A percentile compares a stretch with the other conserved stretches of the same genome.
Evolutionary conservation across 2,113 vertebrate genomes (phyloP).

Genomic region (Nicator chloris): DNA sequence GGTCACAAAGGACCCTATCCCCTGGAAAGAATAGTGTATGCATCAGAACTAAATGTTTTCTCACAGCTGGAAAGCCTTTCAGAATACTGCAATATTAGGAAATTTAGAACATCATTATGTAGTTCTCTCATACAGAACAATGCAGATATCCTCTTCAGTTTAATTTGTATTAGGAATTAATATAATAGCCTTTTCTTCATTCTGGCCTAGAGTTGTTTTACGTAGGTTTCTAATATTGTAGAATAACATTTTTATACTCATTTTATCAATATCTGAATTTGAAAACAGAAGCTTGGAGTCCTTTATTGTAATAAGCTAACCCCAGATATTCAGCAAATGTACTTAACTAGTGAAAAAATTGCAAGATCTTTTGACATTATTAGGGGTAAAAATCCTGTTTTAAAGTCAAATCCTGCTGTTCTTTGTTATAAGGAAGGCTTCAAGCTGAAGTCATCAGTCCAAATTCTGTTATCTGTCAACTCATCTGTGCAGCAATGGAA

Average conservation of each 20-base stretch:
- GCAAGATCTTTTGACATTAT: not conserved
- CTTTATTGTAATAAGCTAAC: not conserved
- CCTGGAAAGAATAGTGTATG: not conserved
- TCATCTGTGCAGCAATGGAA: not conserved
- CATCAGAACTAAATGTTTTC: not conserved
- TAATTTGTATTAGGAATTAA: not conserved
- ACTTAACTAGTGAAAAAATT: not conserved
- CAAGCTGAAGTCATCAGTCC: not conserved
- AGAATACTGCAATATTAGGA: not conserved
- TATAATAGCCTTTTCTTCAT: not conserved
- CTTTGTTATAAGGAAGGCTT: not conserved
- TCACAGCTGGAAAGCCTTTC: not conserved
- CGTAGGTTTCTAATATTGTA: not conserved
- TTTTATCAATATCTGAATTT: not conserved
- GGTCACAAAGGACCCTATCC: not conserved
- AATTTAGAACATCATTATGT: not conserved
- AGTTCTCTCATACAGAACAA: not conserved
- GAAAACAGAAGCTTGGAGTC: not conserved
- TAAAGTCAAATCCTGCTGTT: not conserved
- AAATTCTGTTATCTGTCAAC: not conserved
- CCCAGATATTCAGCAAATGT: not conserved
- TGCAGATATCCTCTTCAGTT: not conserved
- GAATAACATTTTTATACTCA: not conserved
- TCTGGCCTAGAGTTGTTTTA: not conserved
- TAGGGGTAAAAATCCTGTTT: not conserved